Percentiles rank a stretch among this genome's conserved stretches.
Conservation (phyloP, 2,113 vertebrate genomes). For the Mesembrinibis cayennensis region DNA sequence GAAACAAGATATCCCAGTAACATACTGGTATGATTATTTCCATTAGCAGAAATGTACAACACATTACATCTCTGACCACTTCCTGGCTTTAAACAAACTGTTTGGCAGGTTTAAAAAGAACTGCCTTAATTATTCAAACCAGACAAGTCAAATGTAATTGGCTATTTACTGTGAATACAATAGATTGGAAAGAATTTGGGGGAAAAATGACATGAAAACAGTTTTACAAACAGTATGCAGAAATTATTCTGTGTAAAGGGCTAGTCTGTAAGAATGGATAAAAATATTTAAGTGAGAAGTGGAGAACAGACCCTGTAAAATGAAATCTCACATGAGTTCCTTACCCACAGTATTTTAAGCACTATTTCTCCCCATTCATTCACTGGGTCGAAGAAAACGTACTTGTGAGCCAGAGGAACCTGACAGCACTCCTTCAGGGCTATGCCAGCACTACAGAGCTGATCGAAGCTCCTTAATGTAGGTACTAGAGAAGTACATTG, state of each 20-base stretch:
- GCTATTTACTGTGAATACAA: not conserved
- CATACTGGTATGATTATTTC: fast-evolving
- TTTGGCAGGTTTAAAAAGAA: not conserved
- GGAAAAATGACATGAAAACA: fast-evolving
- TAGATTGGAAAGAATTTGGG: not conserved
- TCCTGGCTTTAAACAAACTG: not conserved
- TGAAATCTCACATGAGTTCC: fast-evolving
- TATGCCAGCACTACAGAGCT: not conserved
- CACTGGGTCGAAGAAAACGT: fast-evolving
- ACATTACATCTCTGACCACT: not conserved
- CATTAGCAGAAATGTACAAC: fast-evolving
- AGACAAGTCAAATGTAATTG: not conserved
- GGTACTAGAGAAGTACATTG: not conserved
- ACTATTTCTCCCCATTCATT: fast-evolving
- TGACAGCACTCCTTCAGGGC: not conserved
- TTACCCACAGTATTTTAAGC: fast-evolving
- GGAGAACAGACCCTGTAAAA: not conserved
- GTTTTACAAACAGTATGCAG: fast-evolving
- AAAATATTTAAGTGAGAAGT: not conserved
- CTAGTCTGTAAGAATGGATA: not conserved
- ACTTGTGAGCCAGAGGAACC: not conserved
- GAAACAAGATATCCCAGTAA: not conserved
- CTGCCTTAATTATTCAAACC: no score
- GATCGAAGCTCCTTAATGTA: fast-evolving
- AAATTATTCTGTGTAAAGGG: not conserved